Evolutionary conservation across 2,888 invertebrate genomes (phyloP).

Genomic region (Lamellibrachia satsuma): DNA sequence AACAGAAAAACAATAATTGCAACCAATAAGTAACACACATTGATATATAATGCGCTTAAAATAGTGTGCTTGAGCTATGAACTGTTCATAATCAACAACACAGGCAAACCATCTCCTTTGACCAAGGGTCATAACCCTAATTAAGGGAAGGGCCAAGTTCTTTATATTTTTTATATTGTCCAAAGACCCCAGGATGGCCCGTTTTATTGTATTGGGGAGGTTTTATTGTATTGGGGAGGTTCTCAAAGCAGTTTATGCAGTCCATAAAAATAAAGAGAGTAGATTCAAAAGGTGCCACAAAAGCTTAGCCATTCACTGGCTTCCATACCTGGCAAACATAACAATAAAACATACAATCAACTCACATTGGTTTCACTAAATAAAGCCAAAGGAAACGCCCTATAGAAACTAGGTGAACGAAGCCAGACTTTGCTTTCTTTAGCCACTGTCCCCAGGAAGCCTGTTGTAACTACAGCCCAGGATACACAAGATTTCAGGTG

Average conservation of each 20-base stretch:
- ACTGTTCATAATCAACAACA: background rate
- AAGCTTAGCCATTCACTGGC: background rate
- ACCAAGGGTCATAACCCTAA: background rate
- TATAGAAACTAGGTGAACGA: background rate
- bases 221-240: background rate
- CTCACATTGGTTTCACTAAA: background rate
- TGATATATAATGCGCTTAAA: too few relatives aligned
- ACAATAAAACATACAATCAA: background rate
- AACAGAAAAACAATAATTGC: too few relatives aligned
- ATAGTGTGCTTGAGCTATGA: too few relatives aligned
- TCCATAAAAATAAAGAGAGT: background rate
- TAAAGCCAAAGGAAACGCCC: background rate
- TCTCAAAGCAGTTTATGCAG: constrained; percentile 13
- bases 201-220: background rate
- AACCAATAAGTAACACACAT: too few relatives aligned
- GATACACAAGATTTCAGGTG: background rate
- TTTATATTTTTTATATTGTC: background rate
- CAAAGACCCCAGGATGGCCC: background rate
- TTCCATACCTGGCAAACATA: background rate
- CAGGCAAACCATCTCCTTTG: background rate
- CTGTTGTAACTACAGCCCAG: background rate
- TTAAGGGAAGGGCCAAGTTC: background rate
- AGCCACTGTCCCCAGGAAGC: background rate
- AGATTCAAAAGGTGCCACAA: background rate
- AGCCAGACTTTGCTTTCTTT: background rate